Conservation (phyloP, 2,797 vertebrate species). For the Phataginus tricuspis region DNA sequence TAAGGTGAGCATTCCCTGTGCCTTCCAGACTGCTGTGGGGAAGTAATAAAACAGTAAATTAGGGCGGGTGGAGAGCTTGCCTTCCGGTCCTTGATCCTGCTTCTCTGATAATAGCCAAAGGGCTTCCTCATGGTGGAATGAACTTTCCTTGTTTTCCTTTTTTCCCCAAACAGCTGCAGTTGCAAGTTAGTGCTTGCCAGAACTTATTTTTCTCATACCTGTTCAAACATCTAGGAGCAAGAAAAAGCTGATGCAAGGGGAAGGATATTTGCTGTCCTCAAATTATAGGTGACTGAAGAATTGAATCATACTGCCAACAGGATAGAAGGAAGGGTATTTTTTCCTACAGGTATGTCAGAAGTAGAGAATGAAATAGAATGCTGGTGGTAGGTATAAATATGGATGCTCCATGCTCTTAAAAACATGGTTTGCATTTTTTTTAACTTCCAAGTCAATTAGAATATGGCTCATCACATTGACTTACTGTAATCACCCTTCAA, state of each 20-base stretch:
- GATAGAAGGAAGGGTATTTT: not conserved
- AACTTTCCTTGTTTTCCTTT: not conserved
- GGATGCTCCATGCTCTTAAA: not conserved
- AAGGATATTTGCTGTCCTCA: not conserved
- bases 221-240: slow-evolving; percentile 79
- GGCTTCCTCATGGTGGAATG: slow-evolving; percentile 30
- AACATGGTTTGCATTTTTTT: not conserved
- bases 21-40: not conserved
- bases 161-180: slow-evolving; percentile 76
- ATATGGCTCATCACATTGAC: not conserved
- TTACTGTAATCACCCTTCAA: slow-evolving; percentile 14
- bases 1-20: not conserved
- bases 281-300: slow-evolving; percentile 14
- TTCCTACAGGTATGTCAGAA: not conserved
- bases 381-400: not conserved
- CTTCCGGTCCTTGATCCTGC: slow-evolving; percentile 45
- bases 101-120: slow-evolving; percentile 50
- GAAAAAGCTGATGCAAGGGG: slow-evolving; percentile 80
- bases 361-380: not conserved
- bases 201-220: slow-evolving; percentile 81
- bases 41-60: slow-evolving; percentile 43
- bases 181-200: slow-evolving; percentile 83
- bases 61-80: not conserved
- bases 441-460: slow-evolving; percentile 30
- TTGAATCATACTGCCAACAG: not conserved